phyloP scores from a whole-genome alignment of 2,888 invertebrate species.

The Leptinotarsa juncta region DNA sequence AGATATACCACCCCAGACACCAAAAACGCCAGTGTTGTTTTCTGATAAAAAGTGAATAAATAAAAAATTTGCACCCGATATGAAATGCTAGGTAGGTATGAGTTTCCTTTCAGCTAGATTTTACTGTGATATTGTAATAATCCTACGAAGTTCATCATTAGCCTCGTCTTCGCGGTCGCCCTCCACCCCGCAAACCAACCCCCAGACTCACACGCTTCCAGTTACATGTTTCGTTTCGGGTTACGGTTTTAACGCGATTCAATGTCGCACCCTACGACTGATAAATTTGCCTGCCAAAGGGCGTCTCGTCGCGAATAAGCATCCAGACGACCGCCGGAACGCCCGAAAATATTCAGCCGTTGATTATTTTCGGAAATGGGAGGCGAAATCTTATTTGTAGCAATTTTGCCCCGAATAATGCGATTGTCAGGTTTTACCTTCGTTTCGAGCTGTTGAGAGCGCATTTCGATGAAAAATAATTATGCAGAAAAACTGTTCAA shows the following conservation, averaged over 20 bases:
- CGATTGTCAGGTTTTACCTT: slow-evolving; percentile 34
- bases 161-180: no score
- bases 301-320: slow-evolving; percentile 49
- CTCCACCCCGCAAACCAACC: slow-evolving; percentile 2
- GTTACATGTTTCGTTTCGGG: slow-evolving; percentile 34
- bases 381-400: slow-evolving; percentile 56
- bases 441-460: slow-evolving; percentile 19
- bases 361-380: slow-evolving; percentile 55
- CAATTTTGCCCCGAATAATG: slow-evolving; percentile 49
- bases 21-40: no score
- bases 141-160: no score
- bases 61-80: no score
- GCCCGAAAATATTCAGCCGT: slow-evolving; percentile 51
- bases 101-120: no score
- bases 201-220: slow-evolving; percentile 25
- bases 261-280: slow-evolving; percentile 39
- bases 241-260: slow-evolving; percentile 41
- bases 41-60: no score
- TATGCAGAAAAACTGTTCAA: not conserved
- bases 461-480: slow-evolving; percentile 12
- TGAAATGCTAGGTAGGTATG: no score
- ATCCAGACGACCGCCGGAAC: slow-evolving; percentile 49
- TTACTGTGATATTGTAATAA: no score
- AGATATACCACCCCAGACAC: no score
- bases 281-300: slow-evolving; percentile 45